These are phyloP conservation scores for Thaumetopoea pityocampa DNA, from an alignment of 1,140 invertebrate species.

Conservation along the genomic window DNA sequence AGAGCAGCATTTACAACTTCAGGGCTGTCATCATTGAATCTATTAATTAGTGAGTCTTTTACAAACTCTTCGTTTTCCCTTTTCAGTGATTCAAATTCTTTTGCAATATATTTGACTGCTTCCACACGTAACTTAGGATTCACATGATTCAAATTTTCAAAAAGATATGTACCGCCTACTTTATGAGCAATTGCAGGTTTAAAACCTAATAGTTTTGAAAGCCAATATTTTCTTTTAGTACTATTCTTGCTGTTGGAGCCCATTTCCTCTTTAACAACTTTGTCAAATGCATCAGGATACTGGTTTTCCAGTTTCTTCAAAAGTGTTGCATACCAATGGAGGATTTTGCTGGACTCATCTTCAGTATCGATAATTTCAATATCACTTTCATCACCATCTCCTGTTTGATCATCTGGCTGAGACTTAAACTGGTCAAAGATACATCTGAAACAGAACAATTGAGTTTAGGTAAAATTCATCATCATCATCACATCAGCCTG, in stretches of 20 bases:
- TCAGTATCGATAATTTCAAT: conserved; percentile 67
- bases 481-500: too few species aligned
- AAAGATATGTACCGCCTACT: conserved; percentile 75
- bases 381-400: conserved; percentile 54
- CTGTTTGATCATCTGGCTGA: conserved; percentile 18
- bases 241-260: conserved; percentile 47
- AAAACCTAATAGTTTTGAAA: conserved; percentile 70
- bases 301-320: conserved; percentile 77
- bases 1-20: conserved; percentile 75
- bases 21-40: conserved; percentile 77
- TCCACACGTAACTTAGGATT: conserved; percentile 78
- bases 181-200: conserved; percentile 73
- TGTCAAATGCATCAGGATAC: conserved; percentile 82
- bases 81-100: conserved; percentile 70
- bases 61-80: conserved; percentile 74
- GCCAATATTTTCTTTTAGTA: conserved; percentile 26
- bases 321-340: conserved; percentile 73
- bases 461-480: too few species aligned
- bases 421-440: conserved; percentile 54
- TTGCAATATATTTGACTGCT: conserved; percentile 78
- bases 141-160: conserved; percentile 82
- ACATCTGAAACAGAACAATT: conserved; percentile 60
- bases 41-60: conserved; percentile 75
- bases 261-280: conserved; percentile 73
- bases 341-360: conserved; percentile 32